Evolutionary conservation across 2,797 vertebrate genomes (phyloP), one percentile per base, ranked within the genome.

Genomic region (Phaenicophaeus curvirostris): DNA sequence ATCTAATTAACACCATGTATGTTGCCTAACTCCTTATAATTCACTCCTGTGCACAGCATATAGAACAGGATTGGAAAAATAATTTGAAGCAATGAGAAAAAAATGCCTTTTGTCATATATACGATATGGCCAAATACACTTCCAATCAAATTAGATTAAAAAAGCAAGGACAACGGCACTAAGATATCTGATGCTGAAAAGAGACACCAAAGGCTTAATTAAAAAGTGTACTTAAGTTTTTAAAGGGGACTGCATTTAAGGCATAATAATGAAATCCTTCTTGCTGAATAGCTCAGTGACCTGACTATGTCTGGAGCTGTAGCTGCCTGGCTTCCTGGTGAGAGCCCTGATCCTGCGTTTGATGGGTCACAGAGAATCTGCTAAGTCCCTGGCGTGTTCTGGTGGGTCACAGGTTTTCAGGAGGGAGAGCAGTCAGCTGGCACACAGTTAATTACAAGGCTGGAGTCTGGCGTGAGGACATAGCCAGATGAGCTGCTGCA

Each of bases 1-100:
- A 93, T 96, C 96, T 97, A 96, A 97, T 97, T 97, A 97, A 97
- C 94, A 96, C 94, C 94, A 93, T 96, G 95, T 96, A 97, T 94
- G 93, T 96, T 96, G 83, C 95, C 91, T 96, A 96, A 96, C 89
- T 97, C 94, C 92, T 94, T 95, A 96, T 96, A 96, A 97, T 97
- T 97, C 96, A 96, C 86, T 94, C 89, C 87, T 88, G 75, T 93
- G 85, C 92, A 74, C 65, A 37, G 61, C 90, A 91, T 92, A 96
- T 94, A 87, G 90, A 89, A 83, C 87, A 90, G 78, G 95, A 97
- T 91, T 96, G 91, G 93, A 94, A 97, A 97, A 96, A 97, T 96
- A 97, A 97, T 96, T 94, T 91, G 94, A 95, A 97, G 94, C 85
- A 96, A 92, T 74, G 81, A 87, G 90, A 24, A 91, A 95, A 96